Evolutionary conservation across 2,797 vertebrate genomes (phyloP), one percentile per base, ranked within the genome.

Genomic region (Meda fulgida): DNA sequence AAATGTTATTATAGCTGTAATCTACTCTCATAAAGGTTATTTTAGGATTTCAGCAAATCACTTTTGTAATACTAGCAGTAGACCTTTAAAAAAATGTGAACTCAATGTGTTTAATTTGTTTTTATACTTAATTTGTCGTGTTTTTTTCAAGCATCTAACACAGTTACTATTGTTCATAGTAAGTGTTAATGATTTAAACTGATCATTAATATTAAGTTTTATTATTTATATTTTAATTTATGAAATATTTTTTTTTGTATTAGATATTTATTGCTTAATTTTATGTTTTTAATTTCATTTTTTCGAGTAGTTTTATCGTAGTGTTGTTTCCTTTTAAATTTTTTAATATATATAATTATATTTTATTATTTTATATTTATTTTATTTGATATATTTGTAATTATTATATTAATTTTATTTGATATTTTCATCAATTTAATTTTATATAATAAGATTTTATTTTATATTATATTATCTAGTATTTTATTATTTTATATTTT

Each of bases 21-120:
- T 84, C 46, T 60, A 36, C 16, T 69, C 26, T 87, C 70, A 60
- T 69, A 21, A 18, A 29, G 29, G 75, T 43, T 82, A 67, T 78
- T 48, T 60, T 26, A 18, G 10, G n/a, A 55, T 69, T 38, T 38
- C 36, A 16, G 66, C 48, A 26, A 26, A 55, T 81, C 11, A 18
- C 34, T 71, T 58, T 40, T 40, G 23, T 71, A n/a, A 81, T 71
- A 40, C 43, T 58, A 40, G 67, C 46, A 10, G 16, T 26, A 69
- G 31, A 26, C 63, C 43, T n/a, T 51, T 51, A 67, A 46, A 34
- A 63, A 65, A 46, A 7, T 40, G 10, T 46, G 5, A 40, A 46
- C 14, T 71, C 7, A 69, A 69, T 36, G 8, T 1, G 13, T 13
- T 70, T 43, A n/a, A n/a, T 23, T 70, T 16, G 2, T n/a, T n/a